phyloP scores from a whole-genome alignment of 2,113 vertebrate genomes.

The Laticauda colubrina region DNA sequence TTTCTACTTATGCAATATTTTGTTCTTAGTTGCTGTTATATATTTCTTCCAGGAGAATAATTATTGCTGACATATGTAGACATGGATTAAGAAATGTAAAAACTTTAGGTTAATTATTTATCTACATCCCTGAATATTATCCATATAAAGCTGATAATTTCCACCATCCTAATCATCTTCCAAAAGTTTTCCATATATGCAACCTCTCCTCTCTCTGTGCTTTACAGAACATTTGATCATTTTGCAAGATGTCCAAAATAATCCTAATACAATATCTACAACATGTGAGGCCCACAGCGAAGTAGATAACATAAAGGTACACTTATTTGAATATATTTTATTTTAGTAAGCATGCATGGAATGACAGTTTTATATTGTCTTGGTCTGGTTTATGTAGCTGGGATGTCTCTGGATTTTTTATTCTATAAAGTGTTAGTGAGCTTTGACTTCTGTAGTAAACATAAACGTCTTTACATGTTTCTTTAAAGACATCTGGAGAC shows the following conservation, averaged over 20 bases:
- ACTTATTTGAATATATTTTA: not conserved
- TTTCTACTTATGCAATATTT: not conserved
- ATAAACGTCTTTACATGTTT: not conserved
- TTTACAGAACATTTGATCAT: not conserved
- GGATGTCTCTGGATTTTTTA: not conserved
- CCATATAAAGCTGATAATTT: not conserved
- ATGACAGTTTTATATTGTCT: not conserved
- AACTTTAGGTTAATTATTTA: not conserved
- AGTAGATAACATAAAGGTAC: not conserved
- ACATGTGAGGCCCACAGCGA: not conserved
- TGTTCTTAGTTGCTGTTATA: not conserved
- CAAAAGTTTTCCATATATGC: not conserved
- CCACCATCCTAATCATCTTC: no score
- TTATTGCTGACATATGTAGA: not conserved
- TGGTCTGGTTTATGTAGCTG: not conserved
- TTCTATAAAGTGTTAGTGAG: not conserved
- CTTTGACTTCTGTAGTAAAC: not conserved
- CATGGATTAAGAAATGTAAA: not conserved
- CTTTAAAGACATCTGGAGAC: not conserved
- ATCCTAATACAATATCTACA: not conserved
- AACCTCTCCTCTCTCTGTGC: not conserved
- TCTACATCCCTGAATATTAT: not conserved
- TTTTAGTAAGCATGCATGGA: not conserved
- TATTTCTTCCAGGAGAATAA: not conserved
- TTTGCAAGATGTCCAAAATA: not conserved